Conservation (phyloP, 2,113 vertebrate species). For the Morone saxatilis region DNA sequence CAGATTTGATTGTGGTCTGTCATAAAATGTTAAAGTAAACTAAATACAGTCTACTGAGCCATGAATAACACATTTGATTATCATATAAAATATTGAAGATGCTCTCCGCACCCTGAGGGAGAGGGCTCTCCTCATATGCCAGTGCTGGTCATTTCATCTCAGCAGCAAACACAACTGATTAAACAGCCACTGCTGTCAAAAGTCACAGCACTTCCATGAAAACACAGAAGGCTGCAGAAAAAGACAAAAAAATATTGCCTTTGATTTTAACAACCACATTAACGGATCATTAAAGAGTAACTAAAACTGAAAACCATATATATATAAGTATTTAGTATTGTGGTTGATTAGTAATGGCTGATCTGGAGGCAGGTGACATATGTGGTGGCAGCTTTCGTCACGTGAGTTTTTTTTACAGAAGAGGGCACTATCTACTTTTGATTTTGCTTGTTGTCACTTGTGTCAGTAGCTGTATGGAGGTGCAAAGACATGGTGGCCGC, state of each 20-base stretch:
- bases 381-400: too few species aligned
- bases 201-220: slow-evolving; percentile 16
- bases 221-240: slow-evolving; percentile 1
- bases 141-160: slow-evolving; percentile 61
- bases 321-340: too few species aligned
- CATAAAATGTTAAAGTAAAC: slow-evolving; percentile 68
- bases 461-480: too few species aligned
- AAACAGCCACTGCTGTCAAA: slow-evolving; percentile 41
- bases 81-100: slow-evolving; percentile 72
- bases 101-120: slow-evolving; percentile 17
- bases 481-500: too few species aligned
- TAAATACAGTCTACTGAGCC: slow-evolving; percentile 59
- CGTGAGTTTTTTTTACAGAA: too few species aligned
- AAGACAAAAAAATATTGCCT: neutral
- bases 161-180: slow-evolving; percentile 57
- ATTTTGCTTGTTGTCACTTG: too few species aligned
- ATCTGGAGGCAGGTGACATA: too few species aligned
- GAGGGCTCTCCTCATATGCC: slow-evolving; percentile 35
- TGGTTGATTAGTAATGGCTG: too few species aligned
- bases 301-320: too few species aligned
- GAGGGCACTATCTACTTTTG: too few species aligned
- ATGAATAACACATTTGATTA: slow-evolving; percentile 74
- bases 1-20: slow-evolving; percentile 44
- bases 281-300: neutral
- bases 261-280: slow-evolving; percentile 17